Evolutionary conservation across 2,113 vertebrate genomes (phyloP).

Genomic region (Xiphias gladius): DNA sequence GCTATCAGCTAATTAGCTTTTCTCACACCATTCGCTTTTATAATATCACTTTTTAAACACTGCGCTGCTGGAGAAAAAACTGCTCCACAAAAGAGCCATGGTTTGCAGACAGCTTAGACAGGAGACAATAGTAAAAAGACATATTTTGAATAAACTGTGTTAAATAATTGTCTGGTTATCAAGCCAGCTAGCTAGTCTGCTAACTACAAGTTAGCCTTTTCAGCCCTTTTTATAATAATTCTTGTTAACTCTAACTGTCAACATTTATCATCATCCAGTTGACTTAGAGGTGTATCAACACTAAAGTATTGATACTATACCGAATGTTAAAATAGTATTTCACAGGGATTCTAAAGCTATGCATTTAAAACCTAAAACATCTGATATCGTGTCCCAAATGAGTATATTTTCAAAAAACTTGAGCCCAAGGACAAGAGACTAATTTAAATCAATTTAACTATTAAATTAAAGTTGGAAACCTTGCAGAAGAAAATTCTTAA

Average conservation of each 20-base stretch:
- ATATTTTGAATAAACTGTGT: not conserved
- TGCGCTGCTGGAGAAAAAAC: not conserved
- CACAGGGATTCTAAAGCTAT: not conserved
- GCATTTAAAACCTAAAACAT: slow-evolving; percentile 9
- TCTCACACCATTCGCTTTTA: not conserved
- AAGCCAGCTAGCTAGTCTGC: not conserved
- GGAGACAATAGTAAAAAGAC: not conserved
- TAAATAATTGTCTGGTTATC: not conserved
- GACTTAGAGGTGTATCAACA: not conserved
- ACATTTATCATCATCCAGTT: not conserved
- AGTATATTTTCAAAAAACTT: slow-evolving; percentile 27
- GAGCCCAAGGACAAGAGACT: slow-evolving; percentile 62
- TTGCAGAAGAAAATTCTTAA: slow-evolving; percentile 53
- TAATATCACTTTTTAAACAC: not conserved
- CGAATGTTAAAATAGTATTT: slow-evolving; percentile 7
- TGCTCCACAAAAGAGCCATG: not conserved
- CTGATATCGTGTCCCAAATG: slow-evolving; percentile 19
- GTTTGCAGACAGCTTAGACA: not conserved
- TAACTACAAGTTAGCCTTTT: not conserved
- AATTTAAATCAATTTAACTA: slow-evolving; percentile 44
- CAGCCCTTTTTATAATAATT: not conserved
- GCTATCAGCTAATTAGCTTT: not conserved
- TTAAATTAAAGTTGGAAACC: slow-evolving; percentile 46
- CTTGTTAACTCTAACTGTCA: not conserved
- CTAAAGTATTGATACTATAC: not conserved